phyloP scores from a whole-genome alignment of 2,113 vertebrate genomes.

The Mohoua ochrocephala region DNA sequence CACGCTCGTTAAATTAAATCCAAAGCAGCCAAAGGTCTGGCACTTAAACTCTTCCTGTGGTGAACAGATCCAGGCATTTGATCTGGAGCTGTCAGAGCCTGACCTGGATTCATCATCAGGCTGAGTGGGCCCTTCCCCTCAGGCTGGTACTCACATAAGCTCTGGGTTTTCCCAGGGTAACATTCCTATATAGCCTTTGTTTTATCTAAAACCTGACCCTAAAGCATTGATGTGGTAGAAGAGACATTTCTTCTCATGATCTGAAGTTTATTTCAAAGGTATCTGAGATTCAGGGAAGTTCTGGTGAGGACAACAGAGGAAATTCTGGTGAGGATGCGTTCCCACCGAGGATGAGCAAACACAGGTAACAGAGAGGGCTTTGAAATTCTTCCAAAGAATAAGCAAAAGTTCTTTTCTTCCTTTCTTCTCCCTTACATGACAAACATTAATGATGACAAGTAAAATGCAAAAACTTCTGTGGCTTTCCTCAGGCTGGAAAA shows the following conservation, averaged over 20 bases:
- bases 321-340: background rate
- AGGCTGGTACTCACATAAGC: rapidly evolving
- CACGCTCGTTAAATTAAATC: background rate
- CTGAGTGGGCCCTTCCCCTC: rapidly evolving
- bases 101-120: background rate
- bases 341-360: background rate
- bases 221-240: background rate
- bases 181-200: background rate
- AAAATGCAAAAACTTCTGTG: background rate
- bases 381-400: background rate
- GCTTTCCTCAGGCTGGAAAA: background rate
- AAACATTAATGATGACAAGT: background rate
- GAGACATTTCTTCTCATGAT: background rate
- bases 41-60: background rate
- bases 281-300: background rate
- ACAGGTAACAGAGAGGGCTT: background rate
- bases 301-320: background rate
- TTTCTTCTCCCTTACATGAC: background rate
- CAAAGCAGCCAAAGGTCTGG: background rate
- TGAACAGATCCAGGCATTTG: background rate
- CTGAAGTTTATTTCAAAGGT: background rate
- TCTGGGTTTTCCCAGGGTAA: background rate
- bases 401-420: background rate
- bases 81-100: background rate
- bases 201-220: background rate